Conservation (phyloP, 2,113 vertebrate species). For the Neolamprologus variostigma region DNA sequence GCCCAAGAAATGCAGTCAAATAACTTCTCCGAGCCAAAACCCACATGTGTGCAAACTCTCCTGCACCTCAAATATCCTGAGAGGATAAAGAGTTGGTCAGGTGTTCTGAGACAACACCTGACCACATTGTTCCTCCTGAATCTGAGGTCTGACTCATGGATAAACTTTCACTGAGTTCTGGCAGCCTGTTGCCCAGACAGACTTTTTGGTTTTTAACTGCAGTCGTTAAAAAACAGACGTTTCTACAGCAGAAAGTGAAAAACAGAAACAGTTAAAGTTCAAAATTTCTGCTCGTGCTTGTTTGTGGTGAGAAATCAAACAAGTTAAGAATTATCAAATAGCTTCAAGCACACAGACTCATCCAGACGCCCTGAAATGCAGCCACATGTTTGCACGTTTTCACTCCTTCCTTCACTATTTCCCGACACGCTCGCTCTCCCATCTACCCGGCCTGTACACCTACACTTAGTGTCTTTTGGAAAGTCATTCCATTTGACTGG, state of each 20-base stretch:
- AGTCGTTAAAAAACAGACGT: neutral
- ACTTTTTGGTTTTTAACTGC: neutral
- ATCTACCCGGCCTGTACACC: neutral
- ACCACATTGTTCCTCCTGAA: neutral
- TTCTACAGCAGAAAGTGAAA: neutral
- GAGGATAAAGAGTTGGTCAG: neutral
- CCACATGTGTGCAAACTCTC: neutral
- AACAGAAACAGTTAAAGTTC: neutral
- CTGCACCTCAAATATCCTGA: neutral
- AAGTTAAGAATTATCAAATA: neutral
- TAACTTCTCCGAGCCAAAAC: neutral
- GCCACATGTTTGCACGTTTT: neutral
- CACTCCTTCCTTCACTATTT: neutral
- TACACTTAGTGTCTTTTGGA: neutral
- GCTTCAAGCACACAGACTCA: neutral
- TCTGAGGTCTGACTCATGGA: neutral
- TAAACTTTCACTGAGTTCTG: neutral
- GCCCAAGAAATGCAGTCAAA: neutral
- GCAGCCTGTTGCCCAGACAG: neutral
- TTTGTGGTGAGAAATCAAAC: neutral
- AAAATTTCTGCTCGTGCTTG: neutral
- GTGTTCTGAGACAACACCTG: neutral
- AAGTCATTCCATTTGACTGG: fast-evolving
- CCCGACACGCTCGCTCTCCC: neutral
- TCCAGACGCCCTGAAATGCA: neutral